Percentiles rank a stretch among this genome's conserved stretches.
Evolutionary conservation across 2,113 vertebrate genomes (phyloP).

Genomic region (Rhea pennata): DNA sequence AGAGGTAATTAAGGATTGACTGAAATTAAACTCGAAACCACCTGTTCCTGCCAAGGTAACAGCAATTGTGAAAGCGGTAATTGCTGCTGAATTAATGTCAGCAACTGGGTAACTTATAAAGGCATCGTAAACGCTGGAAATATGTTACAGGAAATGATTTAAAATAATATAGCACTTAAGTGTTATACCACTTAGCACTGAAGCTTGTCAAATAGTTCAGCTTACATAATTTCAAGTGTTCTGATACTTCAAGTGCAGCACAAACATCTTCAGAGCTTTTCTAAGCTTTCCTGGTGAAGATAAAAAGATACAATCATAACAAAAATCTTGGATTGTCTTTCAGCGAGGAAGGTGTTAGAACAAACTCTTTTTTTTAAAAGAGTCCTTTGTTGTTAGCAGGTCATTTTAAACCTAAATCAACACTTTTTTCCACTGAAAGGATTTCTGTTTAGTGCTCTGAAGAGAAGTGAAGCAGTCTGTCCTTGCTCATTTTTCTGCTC

Average conservation of each 20-base stretch:
- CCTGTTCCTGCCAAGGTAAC: not conserved
- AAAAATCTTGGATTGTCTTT: not conserved
- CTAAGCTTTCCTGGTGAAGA: not conserved
- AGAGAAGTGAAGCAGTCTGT: constrained; percentile 3
- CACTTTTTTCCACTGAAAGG: constrained; percentile 17
- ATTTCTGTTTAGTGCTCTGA: constrained; percentile 39
- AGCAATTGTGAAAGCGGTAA: not conserved
- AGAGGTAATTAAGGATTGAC: not conserved
- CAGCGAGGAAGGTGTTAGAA: not conserved
- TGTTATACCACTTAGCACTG: not conserved
- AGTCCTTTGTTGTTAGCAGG: constrained; percentile 31
- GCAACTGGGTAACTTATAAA: not conserved
- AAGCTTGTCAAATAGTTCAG: not conserved
- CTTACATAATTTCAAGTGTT: fast-evolving
- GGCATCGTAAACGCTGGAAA: not conserved
- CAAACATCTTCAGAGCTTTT: not conserved
- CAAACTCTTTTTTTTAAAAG: not conserved
- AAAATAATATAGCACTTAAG: not conserved
- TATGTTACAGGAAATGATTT: not conserved
- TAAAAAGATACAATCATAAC: not conserved
- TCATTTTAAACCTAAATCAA: constrained; percentile 40
- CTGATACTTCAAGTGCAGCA: not conserved
- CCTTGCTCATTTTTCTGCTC: constrained; percentile 64
- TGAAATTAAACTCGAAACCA: not conserved
- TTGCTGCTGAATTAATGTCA: not conserved